phyloP scores from a whole-genome alignment of 2,797 vertebrate genomes.

The Linurgus olivaceus region DNA sequence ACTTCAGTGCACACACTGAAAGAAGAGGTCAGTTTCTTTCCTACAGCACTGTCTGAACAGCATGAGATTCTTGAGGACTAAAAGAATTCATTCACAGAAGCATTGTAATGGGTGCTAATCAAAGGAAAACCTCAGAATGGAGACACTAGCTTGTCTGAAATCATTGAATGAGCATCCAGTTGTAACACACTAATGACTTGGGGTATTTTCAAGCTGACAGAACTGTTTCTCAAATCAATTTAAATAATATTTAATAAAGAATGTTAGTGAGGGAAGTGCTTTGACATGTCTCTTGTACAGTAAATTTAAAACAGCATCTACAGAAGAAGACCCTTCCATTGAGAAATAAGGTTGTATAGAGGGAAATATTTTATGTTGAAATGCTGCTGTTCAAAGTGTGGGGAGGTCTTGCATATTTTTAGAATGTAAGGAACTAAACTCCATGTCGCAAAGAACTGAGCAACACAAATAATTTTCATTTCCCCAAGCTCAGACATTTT shows the following conservation, averaged over 20 bases:
- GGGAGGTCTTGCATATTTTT: not conserved
- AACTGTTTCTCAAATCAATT: not conserved
- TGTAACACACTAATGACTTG: not conserved
- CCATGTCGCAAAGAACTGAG: not conserved
- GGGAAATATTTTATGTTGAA: not conserved
- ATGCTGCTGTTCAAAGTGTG: not conserved
- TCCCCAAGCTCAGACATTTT: not conserved
- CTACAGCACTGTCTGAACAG: not conserved
- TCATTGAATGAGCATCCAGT: not conserved
- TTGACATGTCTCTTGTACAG: not conserved
- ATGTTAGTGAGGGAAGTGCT: not conserved
- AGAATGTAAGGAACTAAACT: not conserved
- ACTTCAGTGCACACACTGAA: conserved; percentile 19
- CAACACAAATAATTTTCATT: conserved; percentile 6
- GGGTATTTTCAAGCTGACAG: not conserved
- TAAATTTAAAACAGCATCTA: not conserved
- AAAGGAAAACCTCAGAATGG: not conserved
- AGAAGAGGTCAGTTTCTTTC: not conserved
- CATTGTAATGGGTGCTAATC: not conserved
- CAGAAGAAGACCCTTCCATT: not conserved
- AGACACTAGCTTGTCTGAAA: not conserved
- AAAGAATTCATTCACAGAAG: not conserved
- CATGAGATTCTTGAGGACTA: not conserved
- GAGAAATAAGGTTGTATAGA: not conserved
- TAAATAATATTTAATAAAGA: not conserved